Conservation (phyloP, 64 coral and sea anemone genomes). For the Hydrozoanthus tunicans region DNA sequence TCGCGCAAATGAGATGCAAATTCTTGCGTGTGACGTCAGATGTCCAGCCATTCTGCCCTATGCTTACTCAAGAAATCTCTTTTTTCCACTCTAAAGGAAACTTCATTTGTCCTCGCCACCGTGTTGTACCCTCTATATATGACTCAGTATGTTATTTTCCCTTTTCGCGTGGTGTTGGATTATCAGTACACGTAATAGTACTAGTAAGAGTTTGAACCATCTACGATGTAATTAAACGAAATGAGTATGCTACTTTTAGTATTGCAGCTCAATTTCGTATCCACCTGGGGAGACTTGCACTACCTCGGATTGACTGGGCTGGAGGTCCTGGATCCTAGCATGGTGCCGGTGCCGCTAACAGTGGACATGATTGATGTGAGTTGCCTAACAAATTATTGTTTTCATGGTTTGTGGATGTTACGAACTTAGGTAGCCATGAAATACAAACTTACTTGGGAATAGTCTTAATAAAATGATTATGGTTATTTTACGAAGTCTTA, state of each 20-base stretch:
- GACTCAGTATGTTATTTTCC: too few relatives aligned
- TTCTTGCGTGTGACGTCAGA: too few relatives aligned
- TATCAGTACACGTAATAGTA: neutral
- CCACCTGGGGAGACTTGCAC: constrained; percentile 88
- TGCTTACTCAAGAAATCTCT: too few relatives aligned
- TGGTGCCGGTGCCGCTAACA: constrained; percentile 60
- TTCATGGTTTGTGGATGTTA: neutral
- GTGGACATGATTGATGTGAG: constrained; percentile 82
- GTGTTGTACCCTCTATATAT: too few relatives aligned
- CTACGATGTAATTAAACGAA: neutral
- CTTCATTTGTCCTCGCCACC: too few relatives aligned
- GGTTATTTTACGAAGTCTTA: too few relatives aligned
- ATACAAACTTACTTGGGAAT: too few relatives aligned
- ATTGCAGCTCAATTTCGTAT: constrained; percentile 79
- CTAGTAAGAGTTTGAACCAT: neutral
- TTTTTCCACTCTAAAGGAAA: too few relatives aligned
- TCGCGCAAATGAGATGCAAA: too few relatives aligned
- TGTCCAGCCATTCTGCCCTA: too few relatives aligned
- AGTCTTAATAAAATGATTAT: too few relatives aligned
- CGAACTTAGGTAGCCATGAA: neutral
- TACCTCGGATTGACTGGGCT: constrained; percentile 92
- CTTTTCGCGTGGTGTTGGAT: neutral
- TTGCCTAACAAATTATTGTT: neutral
- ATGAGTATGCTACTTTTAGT: constrained; percentile 51
- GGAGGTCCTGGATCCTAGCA: constrained; percentile 58